Percentiles rank a stretch among this genome's conserved stretches.
phyloP scores from a whole-genome alignment of 2,113 vertebrate genomes.

The Podilymbus podiceps region DNA sequence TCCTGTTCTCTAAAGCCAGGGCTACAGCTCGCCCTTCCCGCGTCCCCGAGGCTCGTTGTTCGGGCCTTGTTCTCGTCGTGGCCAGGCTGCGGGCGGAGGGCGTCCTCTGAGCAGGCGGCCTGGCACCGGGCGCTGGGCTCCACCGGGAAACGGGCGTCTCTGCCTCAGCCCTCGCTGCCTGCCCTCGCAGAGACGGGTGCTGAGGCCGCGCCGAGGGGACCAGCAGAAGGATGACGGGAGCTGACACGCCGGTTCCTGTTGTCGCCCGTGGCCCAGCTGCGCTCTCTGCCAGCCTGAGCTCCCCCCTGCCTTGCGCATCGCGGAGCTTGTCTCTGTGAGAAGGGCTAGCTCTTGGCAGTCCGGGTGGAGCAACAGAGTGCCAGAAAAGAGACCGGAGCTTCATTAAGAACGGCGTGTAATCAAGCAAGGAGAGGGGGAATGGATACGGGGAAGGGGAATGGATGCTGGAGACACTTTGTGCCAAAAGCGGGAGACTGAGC shows the following conservation, averaged over 20 bases:
- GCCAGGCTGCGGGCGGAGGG: background rate
- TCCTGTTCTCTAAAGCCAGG: background rate
- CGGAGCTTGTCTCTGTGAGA: background rate
- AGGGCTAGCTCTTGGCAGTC: background rate
- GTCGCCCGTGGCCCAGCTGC: background rate
- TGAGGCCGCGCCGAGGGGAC: background rate
- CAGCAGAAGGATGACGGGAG: background rate
- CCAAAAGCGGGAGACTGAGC: background rate
- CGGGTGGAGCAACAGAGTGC: background rate
- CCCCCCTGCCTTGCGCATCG: background rate
- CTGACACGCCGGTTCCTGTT: background rate
- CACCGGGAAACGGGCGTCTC: background rate
- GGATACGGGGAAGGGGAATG: background rate
- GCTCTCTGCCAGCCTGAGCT: background rate
- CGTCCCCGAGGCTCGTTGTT: background rate
- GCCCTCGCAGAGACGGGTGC: background rate
- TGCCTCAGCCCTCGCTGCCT: background rate
- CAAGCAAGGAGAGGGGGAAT: background rate
- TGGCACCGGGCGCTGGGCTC: background rate
- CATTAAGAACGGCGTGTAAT: background rate
- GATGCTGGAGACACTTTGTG: background rate
- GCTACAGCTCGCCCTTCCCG: background rate
- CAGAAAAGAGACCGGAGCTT: background rate
- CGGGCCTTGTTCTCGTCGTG: rapidly evolving
- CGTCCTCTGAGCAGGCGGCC: background rate